Percentiles rank a stretch among this genome's conserved stretches.
Evolutionary conservation across 92 coral and sea anemone genomes (phyloP).

Genomic region (Zoanthus solanderi): DNA sequence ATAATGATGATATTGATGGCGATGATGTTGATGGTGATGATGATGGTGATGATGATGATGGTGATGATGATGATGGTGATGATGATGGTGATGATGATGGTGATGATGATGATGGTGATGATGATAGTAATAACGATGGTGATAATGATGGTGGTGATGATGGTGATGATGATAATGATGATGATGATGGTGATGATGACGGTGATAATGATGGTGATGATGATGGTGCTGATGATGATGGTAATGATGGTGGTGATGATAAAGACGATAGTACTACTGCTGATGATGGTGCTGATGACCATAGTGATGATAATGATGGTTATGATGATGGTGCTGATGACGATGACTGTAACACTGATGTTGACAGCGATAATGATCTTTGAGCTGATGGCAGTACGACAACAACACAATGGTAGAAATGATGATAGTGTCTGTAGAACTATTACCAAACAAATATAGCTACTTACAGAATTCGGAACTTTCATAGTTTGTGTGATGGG

Average conservation of each 20-base stretch:
- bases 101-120: too few species aligned
- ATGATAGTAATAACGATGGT: too few species aligned
- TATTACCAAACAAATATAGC: background rate
- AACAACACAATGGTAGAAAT: background rate
- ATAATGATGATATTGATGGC: too few species aligned
- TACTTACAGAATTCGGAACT: conserved; percentile 37
- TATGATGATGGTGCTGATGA: background rate
- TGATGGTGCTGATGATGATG: too few species aligned
- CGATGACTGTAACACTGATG: background rate
- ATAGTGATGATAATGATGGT: too few species aligned
- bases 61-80: background rate
- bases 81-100: background rate
- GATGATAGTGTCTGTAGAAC: background rate
- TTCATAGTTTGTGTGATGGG: conserved; percentile 39
- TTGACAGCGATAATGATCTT: background rate
- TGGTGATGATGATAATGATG: too few species aligned
- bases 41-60: too few species aligned
- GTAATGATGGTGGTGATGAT: background rate
- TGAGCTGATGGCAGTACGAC: background rate
- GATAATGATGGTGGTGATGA: too few species aligned
- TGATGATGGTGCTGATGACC: too few species aligned
- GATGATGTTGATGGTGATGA: too few species aligned
- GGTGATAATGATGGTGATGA: background rate
- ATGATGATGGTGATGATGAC: too few species aligned
- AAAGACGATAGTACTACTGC: too few species aligned